Base-by-base conservation (phyloP, 1,140 invertebrate species). In the Ooceraea biroi region DNA sequence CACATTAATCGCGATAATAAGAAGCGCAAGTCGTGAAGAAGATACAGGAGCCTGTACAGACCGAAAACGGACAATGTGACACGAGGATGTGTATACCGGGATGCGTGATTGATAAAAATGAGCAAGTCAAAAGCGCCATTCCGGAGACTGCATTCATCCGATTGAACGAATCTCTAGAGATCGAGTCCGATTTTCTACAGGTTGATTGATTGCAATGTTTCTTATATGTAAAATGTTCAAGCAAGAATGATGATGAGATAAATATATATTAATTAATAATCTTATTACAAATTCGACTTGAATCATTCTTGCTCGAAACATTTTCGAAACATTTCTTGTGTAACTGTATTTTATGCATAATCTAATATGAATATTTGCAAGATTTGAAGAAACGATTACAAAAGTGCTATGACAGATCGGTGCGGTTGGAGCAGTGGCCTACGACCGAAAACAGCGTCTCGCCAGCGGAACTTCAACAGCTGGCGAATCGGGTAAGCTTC, bases 391-490 rank as follows among this genome's bases (percentile, higher is more conserved):
- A 36, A 7, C 36, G 7, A 36, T 36, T 36, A 36, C 36, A 36
- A 48, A 10, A 68, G 82, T 11, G 30, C 14, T 78, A 19, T 76
- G n/a, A 68, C 69, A 88, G 72, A 50, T 55, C 27, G 83, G 80
- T 1, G 87, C 86, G 2, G 86, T 91, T 3, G 85, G 88, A 19
- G 88, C 83, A 46, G 82, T 91, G n/a, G 89, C 85, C 1, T 84
- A 82, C 22, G 88, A 91, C 65, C 58, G 87, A 65, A 85, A 86
- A 22, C 85, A 69, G 30, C 82, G 68, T 22, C 71, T 92, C 8
- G 85, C 85, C 5, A 85, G 83, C 50, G 90, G 89, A 4, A 88
- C 87, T 1, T 89, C 89, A 1, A 91, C 88, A 3, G 83, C 83
- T 4, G 84, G 87, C 60, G 58, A 89, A 55, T 36, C 72, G 3